Evolutionary conservation across 2,113 vertebrate genomes (phyloP).

Genomic region (Crypturellus undulatus): DNA sequence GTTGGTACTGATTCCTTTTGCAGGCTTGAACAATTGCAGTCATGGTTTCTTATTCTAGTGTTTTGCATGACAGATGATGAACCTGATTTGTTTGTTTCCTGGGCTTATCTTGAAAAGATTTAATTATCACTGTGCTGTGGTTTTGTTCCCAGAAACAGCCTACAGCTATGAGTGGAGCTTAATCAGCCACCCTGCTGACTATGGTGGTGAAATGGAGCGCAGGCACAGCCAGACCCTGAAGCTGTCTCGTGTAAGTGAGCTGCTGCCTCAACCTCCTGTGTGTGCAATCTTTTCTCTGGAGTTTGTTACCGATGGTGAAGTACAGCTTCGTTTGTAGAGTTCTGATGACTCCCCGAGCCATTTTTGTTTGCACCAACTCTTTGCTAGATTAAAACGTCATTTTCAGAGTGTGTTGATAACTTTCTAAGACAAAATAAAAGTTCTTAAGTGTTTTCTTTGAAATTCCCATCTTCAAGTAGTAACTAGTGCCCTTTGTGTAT

Average conservation of each 20-base stretch:
- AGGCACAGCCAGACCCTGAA: slow-evolving; percentile 71
- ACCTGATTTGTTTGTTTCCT: neutral
- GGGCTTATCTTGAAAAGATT: neutral
- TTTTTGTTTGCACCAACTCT: neutral
- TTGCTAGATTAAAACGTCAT: neutral
- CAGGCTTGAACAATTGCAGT: neutral
- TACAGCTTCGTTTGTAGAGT: neutral
- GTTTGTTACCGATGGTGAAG: neutral
- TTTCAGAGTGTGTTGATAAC: neutral
- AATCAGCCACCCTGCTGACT: slow-evolving; percentile 76
- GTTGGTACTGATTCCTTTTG: neutral
- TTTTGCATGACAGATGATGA: neutral
- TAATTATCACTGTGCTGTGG: neutral
- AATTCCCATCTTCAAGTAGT: neutral
- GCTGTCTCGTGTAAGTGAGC: slow-evolving; percentile 78
- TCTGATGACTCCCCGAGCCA: neutral
- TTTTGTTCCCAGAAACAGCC: slow-evolving; percentile 68
- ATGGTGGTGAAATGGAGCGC: slow-evolving; percentile 76
- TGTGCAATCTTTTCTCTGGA: neutral
- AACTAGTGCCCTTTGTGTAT: neutral
- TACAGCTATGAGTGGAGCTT: slow-evolving; percentile 84
- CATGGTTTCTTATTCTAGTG: neutral
- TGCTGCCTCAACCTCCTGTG: neutral
- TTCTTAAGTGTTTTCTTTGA: neutral
- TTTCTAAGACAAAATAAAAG: neutral